Conservation (phyloP, 2,888 invertebrate genomes). For the Timema cristinae region DNA sequence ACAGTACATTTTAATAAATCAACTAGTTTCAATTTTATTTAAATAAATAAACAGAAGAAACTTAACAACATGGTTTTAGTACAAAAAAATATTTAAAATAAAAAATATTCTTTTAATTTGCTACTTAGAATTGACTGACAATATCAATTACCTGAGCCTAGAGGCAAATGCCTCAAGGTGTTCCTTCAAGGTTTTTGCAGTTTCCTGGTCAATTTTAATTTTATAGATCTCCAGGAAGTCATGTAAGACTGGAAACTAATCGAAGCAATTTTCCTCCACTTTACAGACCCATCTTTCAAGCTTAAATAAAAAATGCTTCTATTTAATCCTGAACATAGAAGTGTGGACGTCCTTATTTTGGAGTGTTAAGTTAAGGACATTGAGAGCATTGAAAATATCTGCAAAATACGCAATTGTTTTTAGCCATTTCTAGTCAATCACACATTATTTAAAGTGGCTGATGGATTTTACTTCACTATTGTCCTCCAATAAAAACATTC, state of each 20-base stretch:
- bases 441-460: background rate
- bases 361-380: constrained; percentile 9
- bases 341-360: constrained; percentile 3
- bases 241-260: constrained; percentile 6
- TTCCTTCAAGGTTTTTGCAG: constrained; percentile 6
- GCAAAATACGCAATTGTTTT: background rate
- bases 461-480: background rate
- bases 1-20: too few species aligned
- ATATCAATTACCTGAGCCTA: background rate
- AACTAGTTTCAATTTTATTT: too few species aligned
- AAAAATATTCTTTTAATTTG: too few species aligned
- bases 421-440: constrained; percentile 4
- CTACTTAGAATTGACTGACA: too few species aligned
- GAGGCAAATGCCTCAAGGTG: constrained; percentile 5
- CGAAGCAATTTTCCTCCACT: constrained; percentile 10
- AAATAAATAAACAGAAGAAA: too few species aligned
- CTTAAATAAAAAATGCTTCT: background rate
- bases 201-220: constrained; percentile 9
- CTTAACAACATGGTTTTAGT: too few species aligned
- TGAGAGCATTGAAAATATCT: constrained; percentile 12
- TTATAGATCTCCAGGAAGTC: constrained; percentile 6
- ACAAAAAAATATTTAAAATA: too few species aligned
- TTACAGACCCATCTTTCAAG: constrained; percentile 13
- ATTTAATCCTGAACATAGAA: constrained; percentile 11
- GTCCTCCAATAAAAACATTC: constrained; percentile 1